These are phyloP conservation scores for Brachionichthys hirsutus DNA, from an alignment of 2,113 vertebrate genomes.

Conservation along the genomic window DNA sequence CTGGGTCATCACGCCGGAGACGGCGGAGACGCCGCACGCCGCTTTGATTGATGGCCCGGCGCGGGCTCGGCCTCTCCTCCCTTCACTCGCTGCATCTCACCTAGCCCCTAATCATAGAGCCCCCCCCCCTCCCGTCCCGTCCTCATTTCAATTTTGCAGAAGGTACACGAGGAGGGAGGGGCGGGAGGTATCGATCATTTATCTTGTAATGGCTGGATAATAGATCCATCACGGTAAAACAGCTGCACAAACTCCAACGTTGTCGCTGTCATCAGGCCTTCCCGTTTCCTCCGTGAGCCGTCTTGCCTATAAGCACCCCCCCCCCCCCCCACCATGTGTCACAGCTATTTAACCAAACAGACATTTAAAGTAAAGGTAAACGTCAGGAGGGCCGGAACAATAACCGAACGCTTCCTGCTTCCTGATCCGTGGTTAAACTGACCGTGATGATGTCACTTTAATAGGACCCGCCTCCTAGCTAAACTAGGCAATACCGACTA, in stretches of 20 bases:
- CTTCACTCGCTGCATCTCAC: slow-evolving; percentile 81
- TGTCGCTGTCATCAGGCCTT: slow-evolving; percentile 73
- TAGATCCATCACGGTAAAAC: slow-evolving; percentile 99
- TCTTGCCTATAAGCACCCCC: slow-evolving; percentile 47
- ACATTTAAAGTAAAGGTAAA: slow-evolving; percentile 54
- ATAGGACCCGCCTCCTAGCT: not conserved
- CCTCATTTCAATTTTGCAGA: slow-evolving; percentile 99
- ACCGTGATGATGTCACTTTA: slow-evolving; percentile 16
- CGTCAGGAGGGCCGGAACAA: slow-evolving; percentile 45
- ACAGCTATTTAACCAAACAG: slow-evolving; percentile 62
- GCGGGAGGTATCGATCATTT: slow-evolving; percentile 97
- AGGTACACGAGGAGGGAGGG: slow-evolving; percentile 73
- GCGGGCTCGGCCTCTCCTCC: slow-evolving; percentile 84
- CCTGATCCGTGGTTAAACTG: not conserved
- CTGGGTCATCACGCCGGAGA: slow-evolving; percentile 95
- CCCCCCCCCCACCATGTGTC: slow-evolving; percentile 40
- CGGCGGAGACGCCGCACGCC: slow-evolving; percentile 82
- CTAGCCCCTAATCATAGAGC: slow-evolving; percentile 90
- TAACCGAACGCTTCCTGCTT: slow-evolving; percentile 51
- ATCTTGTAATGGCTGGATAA: slow-evolving; percentile 99
- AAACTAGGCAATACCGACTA: too few species aligned
- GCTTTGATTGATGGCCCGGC: slow-evolving; percentile 90
- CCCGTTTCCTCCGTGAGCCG: slow-evolving; percentile 67
- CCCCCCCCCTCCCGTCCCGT: slow-evolving; percentile 86
- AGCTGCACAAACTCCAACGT: slow-evolving; percentile 86